These are phyloP conservation scores for Hydropotes inermis DNA, from an alignment of 2,113 vertebrate species.

Conservation along the genomic window DNA sequence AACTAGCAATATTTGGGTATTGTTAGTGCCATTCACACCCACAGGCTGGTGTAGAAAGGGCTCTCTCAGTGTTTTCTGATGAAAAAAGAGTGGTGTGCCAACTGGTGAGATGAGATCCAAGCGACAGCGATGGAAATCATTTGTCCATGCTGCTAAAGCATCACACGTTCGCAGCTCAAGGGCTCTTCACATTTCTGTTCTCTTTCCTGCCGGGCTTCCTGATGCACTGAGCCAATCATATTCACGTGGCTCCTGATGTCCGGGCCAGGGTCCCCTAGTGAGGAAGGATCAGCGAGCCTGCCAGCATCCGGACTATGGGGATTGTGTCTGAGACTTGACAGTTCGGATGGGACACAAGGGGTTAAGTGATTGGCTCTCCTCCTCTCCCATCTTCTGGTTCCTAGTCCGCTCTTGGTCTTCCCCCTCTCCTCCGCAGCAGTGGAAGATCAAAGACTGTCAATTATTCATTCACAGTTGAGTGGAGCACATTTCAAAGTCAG, in stretches of 20 bases:
- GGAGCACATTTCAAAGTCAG: slow-evolving; percentile 54
- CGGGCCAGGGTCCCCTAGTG: accelerated
- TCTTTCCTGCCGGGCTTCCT: neutral
- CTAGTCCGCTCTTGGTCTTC: neutral
- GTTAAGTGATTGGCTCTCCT: neutral
- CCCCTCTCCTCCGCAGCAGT: neutral
- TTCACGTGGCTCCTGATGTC: neutral
- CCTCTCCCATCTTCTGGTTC: neutral
- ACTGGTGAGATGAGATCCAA: neutral
- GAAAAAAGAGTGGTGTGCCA: neutral
- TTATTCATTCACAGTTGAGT: slow-evolving; percentile 45
- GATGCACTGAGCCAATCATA: neutral
- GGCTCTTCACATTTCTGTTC: neutral
- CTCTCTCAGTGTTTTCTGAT: neutral
- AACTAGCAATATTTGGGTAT: neutral
- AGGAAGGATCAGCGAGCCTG: neutral
- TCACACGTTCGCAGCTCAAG: neutral
- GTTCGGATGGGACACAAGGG: neutral
- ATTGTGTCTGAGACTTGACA: neutral
- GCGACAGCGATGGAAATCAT: neutral
- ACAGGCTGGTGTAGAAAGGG: neutral
- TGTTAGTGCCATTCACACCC: neutral
- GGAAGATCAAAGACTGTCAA: slow-evolving; percentile 70
- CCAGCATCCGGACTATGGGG: neutral
- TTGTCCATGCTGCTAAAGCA: neutral